A percentile compares a stretch with the other conserved stretches of the same genome.
Conservation (phyloP, 2,797 vertebrate species). For the Intellagama lesueurii region DNA sequence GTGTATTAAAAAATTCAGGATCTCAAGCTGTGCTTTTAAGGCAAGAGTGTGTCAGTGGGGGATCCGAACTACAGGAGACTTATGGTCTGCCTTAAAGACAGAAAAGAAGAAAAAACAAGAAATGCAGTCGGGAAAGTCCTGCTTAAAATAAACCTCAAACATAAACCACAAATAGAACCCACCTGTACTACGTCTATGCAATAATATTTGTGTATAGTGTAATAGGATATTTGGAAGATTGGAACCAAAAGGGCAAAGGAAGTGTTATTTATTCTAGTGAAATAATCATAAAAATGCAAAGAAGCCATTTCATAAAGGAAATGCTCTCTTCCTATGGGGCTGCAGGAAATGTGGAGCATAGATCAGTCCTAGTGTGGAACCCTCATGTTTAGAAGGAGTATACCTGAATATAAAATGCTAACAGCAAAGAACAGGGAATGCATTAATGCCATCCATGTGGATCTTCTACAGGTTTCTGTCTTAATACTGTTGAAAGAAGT, state of each 20-base stretch:
- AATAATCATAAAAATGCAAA: not conserved
- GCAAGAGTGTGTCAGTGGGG: not conserved
- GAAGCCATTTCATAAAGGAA: conserved; percentile 21
- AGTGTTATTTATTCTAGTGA: conserved; percentile 27
- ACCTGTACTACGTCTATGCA: conserved; percentile 13
- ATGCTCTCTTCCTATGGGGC: not conserved
- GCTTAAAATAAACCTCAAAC: conserved; percentile 22
- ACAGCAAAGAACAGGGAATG: not conserved
- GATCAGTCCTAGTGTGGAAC: not conserved
- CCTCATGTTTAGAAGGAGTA: not conserved
- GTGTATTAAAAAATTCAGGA: conserved; percentile 24
- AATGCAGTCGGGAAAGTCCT: not conserved
- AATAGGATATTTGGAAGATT: conserved; percentile 21
- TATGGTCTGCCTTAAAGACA: conserved; percentile 14
- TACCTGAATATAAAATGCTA: not conserved
- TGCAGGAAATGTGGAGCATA: not conserved
- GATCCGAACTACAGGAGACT: not conserved
- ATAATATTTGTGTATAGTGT: not conserved
- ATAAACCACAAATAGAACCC: conserved; percentile 14
- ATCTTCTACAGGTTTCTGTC: not conserved
- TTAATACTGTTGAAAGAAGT: not conserved
- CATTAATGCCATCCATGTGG: not conserved
- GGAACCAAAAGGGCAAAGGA: conserved; percentile 5
- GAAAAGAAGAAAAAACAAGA: not conserved
- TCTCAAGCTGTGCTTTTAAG: conserved; percentile 57